These are phyloP conservation scores for Parapristionchus giblindavisi DNA, from an alignment of 2,888 invertebrate species.

Conservation along the genomic window DNA sequence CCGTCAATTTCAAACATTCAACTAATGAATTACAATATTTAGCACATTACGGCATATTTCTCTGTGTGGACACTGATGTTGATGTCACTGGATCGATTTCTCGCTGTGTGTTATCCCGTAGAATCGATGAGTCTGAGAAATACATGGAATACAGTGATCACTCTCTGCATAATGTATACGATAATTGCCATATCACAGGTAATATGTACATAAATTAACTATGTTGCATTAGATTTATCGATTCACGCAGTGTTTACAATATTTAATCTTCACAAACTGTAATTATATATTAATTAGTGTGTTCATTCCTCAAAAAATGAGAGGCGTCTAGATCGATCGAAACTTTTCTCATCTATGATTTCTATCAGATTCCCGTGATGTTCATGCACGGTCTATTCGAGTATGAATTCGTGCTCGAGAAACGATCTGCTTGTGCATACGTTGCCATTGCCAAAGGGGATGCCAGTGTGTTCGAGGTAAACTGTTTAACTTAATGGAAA, in stretches of 20 bases:
- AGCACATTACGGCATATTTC: constrained; percentile 88
- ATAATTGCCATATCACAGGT: constrained; percentile 64
- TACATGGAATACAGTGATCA: constrained; percentile 61
- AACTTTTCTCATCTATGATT: not conserved
- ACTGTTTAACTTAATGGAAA: not conserved
- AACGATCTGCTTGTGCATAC: constrained; percentile 63
- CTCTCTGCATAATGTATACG: constrained; percentile 54
- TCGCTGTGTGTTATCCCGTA: constrained; percentile 92
- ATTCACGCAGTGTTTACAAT: too few species aligned
- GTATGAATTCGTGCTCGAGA: constrained; percentile 64
- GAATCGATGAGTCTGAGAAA: constrained; percentile 47
- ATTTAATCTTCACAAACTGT: not conserved
- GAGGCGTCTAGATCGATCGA: not conserved
- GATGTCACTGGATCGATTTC: constrained; percentile 88
- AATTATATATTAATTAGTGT: not conserved
- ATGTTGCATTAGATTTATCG: not conserved
- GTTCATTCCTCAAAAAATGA: not conserved
- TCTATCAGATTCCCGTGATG: constrained; percentile 52
- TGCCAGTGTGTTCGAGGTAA: constrained; percentile 54
- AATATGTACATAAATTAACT: not conserved
- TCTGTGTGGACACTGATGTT: constrained; percentile 91
- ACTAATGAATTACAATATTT: constrained; percentile 37
- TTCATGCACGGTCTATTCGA: constrained; percentile 56
- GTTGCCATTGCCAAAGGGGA: constrained; percentile 59
- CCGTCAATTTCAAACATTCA: too few species aligned